phyloP scores from a whole-genome alignment of 2,888 invertebrate species.

The Hypselothyrea guttata region DNA sequence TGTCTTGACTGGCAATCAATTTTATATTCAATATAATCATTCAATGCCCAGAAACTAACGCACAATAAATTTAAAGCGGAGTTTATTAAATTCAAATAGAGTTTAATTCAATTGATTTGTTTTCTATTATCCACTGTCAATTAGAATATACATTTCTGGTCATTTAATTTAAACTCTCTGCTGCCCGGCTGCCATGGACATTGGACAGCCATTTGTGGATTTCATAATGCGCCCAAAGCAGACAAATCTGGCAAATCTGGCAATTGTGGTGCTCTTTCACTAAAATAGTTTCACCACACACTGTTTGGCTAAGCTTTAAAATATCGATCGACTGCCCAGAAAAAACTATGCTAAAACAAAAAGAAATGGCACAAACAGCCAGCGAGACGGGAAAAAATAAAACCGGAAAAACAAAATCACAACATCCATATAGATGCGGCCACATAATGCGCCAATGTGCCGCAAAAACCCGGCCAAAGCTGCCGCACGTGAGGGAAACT shows the following conservation, averaged over 20 bases:
- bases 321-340: slow-evolving; percentile 62
- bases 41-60: too few relatives aligned
- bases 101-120: too few relatives aligned
- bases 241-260: slow-evolving; percentile 39
- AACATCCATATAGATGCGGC: slow-evolving; percentile 42
- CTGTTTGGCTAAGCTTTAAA: slow-evolving; percentile 70
- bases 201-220: neutral
- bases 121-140: too few relatives aligned
- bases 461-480: slow-evolving; percentile 66
- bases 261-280: slow-evolving; percentile 32
- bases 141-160: too few relatives aligned
- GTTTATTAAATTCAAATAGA: too few relatives aligned
- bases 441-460: slow-evolving; percentile 63
- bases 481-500: slow-evolving; percentile 60
- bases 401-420: slow-evolving; percentile 39
- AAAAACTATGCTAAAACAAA: slow-evolving; percentile 4
- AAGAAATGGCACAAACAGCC: slow-evolving; percentile 6
- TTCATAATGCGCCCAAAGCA: slow-evolving; percentile 31
- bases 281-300: slow-evolving; percentile 40
- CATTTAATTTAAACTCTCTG: neutral
- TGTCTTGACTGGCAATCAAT: too few relatives aligned
- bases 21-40: too few relatives aligned
- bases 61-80: too few relatives aligned
- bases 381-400: slow-evolving; percentile 1
- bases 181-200: neutral